Evolutionary conservation across 2,113 vertebrate species (phyloP), one percentile per base, ranked within the genome.

Genomic region (Etheostoma cragini): DNA sequence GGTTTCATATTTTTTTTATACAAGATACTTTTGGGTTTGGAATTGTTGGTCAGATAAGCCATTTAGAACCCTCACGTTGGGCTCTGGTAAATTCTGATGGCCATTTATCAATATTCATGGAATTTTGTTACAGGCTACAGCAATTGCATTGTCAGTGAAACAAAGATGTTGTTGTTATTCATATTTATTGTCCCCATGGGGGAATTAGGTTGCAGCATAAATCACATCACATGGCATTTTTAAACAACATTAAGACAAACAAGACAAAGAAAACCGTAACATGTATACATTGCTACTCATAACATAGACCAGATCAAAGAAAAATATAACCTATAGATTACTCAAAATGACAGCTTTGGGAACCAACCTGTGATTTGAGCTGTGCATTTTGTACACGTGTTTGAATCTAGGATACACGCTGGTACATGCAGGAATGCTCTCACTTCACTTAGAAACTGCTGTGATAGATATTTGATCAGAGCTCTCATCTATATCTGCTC

Each of bases 381-480:
- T 60, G n/a, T 65, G 71, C 16, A 14, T 22, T 72, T 14, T 76
- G 46, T 38, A 30, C 16, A 66, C 42, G n/a, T 8, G n/a, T 79
- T 78, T 58, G 50, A 47, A 5, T 52, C 35, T 47, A 8, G 22
- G 12, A 49, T 67, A 56, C 10, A 42, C n/a, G 21, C 73, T 52
- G 38, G 14, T 33, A 64, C 50, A 61, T 38, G 56, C 73, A 77
- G 26, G 1, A 56, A 35, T 64, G 42, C 19, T 30, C 46, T 72
- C 53, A 50, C 15, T 77, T 72, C 45, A 57, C 24, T 80, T 21
- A 58, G 8, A 69, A 69, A 54, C 70, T 66, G 64, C 75, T 80
- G 68, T 90, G 63, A 74, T 72, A 57, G 54, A 56, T 80, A 58
- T 81, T 71, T 81, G 60, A 82, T 70, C 80, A n/a, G 56, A 54